Percentiles rank a stretch among this genome's conserved stretches.
Evolutionary conservation across 2,888 invertebrate species (phyloP).

Genomic region (Tipula vernalis): DNA sequence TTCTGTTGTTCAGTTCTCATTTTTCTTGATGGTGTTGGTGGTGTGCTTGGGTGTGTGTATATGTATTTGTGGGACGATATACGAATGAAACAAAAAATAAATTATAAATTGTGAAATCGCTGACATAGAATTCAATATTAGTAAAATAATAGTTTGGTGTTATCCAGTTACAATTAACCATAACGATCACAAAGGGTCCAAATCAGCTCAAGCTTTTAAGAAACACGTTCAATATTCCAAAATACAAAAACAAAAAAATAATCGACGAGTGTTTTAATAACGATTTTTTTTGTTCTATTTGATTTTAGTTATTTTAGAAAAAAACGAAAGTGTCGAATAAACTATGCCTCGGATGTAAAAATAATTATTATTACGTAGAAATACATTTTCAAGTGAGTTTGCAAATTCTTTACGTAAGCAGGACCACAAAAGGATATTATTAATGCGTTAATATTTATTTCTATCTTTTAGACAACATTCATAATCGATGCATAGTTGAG

Average conservation of each 20-base stretch:
- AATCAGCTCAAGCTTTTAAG: not conserved
- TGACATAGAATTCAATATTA: not conserved
- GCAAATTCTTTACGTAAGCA: not conserved
- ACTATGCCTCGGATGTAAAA: constrained; percentile 7
- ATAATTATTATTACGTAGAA: not conserved
- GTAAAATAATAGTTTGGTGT: not conserved
- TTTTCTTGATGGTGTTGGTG: not conserved
- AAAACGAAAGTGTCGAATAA: not conserved
- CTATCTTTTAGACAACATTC: not conserved
- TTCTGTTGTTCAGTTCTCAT: not conserved
- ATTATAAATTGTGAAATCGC: not conserved
- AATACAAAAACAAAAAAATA: not conserved
- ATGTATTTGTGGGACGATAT: not conserved
- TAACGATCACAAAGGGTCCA: not conserved
- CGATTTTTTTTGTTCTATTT: not conserved
- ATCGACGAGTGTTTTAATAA: not conserved
- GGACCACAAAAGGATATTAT: not conserved
- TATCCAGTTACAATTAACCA: not conserved
- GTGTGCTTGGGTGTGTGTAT: not conserved
- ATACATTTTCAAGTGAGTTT: not conserved
- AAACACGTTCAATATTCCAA: not conserved
- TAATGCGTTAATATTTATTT: not conserved
- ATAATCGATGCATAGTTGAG: not conserved
- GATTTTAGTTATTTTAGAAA: not conserved
- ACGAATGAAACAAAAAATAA: not conserved